These are phyloP conservation scores for Nettapus auritus DNA, from an alignment of 2,113 vertebrate species.

Conservation along the genomic window DNA sequence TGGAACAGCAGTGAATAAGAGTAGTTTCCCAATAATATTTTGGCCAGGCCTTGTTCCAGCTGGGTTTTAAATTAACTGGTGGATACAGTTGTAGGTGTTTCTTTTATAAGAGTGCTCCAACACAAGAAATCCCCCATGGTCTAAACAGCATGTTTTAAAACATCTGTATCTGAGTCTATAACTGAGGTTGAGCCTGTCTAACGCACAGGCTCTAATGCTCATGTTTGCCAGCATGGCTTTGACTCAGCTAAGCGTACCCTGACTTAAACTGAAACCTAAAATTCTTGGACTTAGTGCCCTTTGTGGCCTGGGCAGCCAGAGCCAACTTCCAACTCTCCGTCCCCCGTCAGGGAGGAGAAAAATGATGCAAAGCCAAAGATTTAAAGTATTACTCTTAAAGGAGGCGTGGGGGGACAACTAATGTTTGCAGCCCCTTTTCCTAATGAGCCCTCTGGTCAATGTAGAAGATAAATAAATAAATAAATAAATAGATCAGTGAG, in stretches of 20 bases:
- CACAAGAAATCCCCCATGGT: slow-evolving; percentile 22
- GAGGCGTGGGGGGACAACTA: not conserved
- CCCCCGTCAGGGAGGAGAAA: not conserved
- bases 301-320: not conserved
- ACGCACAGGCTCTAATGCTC: not conserved
- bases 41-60: slow-evolving; percentile 45
- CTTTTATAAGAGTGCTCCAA: slow-evolving; percentile 42
- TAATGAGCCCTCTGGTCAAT: not conserved
- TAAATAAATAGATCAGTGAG: not conserved
- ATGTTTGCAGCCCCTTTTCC: not conserved
- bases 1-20: not conserved
- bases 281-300: not conserved
- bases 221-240: not conserved
- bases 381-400: not conserved
- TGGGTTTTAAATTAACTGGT: slow-evolving; percentile 61
- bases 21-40: slow-evolving; percentile 35
- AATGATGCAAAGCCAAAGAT: not conserved
- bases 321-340: not conserved
- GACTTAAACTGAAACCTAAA: not conserved
- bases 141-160: not conserved
- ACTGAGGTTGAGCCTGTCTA: not conserved
- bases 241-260: not conserved
- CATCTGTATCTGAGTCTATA: not conserved
- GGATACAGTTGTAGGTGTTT: slow-evolving; percentile 44
- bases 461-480: not conserved